These are phyloP conservation scores for Ceratina australensis DNA, from an alignment of 1,140 invertebrate genomes.

Conservation along the genomic window DNA sequence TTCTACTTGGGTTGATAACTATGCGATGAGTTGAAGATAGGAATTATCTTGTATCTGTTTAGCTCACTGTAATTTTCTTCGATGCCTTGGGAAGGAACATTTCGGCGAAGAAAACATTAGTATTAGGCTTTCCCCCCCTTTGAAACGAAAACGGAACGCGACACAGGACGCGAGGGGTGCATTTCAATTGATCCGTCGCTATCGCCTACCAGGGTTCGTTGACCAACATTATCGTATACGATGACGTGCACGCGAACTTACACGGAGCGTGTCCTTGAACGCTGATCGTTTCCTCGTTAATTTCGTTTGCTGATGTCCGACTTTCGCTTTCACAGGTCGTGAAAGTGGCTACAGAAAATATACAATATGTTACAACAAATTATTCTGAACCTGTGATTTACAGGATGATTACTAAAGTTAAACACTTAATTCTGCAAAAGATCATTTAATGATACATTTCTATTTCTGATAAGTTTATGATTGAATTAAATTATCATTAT, in stretches of 20 bases:
- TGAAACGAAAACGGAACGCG: slow-evolving; percentile 42
- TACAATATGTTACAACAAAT: too few species aligned
- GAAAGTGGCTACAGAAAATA: too few species aligned
- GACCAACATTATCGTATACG: slow-evolving; percentile 53
- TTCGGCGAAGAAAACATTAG: slow-evolving; percentile 25
- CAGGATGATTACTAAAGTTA: too few species aligned
- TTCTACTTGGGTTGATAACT: too few species aligned
- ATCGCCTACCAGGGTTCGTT: slow-evolving; percentile 50
- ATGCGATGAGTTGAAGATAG: too few species aligned
- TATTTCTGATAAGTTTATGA: too few species aligned
- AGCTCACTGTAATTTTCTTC: too few species aligned
- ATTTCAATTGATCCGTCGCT: slow-evolving; percentile 62
- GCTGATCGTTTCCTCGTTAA: not conserved
- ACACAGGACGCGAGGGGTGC: slow-evolving; percentile 50
- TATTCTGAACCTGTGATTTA: too few species aligned
- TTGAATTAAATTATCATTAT: too few species aligned
- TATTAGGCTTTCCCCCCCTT: slow-evolving; percentile 23
- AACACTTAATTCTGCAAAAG: too few species aligned
- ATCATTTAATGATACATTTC: too few species aligned
- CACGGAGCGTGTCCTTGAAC: slow-evolving; percentile 2
- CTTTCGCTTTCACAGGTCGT: not conserved
- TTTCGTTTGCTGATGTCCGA: not conserved
- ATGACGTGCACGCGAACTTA: slow-evolving; percentile 12
- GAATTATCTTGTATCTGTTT: too few species aligned
- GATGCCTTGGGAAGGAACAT: not conserved